Evolutionary conservation across 2,888 invertebrate genomes (phyloP).

Genomic region (Netelia melanura): DNA sequence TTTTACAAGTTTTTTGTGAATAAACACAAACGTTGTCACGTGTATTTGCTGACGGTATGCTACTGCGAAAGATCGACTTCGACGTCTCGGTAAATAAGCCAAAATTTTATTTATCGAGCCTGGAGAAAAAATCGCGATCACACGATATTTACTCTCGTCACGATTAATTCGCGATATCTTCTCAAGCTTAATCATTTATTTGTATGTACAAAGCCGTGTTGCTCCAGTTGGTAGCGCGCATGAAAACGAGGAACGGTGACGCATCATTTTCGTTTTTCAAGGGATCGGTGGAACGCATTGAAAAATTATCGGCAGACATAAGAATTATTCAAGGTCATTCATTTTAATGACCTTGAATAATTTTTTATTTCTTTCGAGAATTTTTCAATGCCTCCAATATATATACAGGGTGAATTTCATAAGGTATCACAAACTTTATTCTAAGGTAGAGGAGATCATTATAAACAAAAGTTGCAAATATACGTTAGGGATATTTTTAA

Average conservation of each 20-base stretch:
- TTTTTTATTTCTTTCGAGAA: too few species aligned
- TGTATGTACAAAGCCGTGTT: neutral
- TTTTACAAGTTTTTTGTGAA: neutral
- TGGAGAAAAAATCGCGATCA: constrained; percentile 3
- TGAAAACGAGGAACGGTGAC: neutral
- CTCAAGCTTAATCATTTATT: neutral
- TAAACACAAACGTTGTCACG: neutral
- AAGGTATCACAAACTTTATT: too few species aligned
- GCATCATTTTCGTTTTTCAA: neutral
- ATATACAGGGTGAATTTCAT: too few species aligned
- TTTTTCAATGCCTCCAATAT: too few species aligned
- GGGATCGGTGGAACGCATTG: neutral
- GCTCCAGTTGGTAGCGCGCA: neutral
- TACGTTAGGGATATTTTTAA: too few species aligned
- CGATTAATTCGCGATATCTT: neutral
- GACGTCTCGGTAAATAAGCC: neutral
- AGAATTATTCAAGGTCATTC: neutral
- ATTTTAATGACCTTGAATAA: too few species aligned
- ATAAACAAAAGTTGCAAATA: too few species aligned
- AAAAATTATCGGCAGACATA: neutral
- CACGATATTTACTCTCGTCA: constrained; percentile 11
- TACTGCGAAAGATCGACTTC: neutral
- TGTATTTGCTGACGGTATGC: neutral
- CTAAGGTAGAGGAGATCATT: too few species aligned
- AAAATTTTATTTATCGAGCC: constrained; percentile 20